Base-by-base conservation (phyloP, 2,113 vertebrate species). In the Xenopus laevis region DNA sequence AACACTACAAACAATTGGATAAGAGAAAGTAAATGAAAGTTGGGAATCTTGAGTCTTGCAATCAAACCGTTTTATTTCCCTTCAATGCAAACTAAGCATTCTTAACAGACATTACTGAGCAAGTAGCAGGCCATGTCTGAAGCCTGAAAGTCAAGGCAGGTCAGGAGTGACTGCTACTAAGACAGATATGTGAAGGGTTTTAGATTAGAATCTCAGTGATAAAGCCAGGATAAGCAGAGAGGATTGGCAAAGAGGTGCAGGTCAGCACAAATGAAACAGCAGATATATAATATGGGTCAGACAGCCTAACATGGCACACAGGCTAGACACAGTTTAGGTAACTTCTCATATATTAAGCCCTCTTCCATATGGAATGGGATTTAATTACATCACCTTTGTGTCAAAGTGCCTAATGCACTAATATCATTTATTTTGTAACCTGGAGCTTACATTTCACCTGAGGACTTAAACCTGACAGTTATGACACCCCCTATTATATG, bases 221-320 rank as follows among this genome's bases (percentile, higher is more conserved):
- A 67, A 67, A 67, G 63, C 18, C 65, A 47, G 65, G 65, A 67
- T 67, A 67, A 67, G 44, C n/a, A 21, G 44, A 23, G 46, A 21
- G 46, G 65, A 67, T 67, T 67, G 45, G 45, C n/a, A 67, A 20
- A 52, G 18, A 23, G 11, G 18, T 18, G 33, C 12, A 67, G 65
- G 65, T 50, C 18, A 67, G 63, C 63, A 65, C 16, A 20, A 45
- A 40, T 45, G 23, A 52, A 50, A 67, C 2, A 67, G n/a, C 46
- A 52, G 20, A 67, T 30, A 40, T 40, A 21, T 21, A 67, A 47
- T 50, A 67, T 67, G 20, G 65, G 65, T 67, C 45, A 67, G 17
- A 50, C 18, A 23, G 45, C 65, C 13, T 15, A 67, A 52, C 4
- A 46, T 7, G 44, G 44, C 44, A 65, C 63, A 5, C 63, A n/a